A percentile compares a stretch with the other conserved stretches of the same genome.
These are phyloP conservation scores for Helicolenus hilgendorfi DNA, from an alignment of 2,797 vertebrate species.

Conservation along the genomic window DNA sequence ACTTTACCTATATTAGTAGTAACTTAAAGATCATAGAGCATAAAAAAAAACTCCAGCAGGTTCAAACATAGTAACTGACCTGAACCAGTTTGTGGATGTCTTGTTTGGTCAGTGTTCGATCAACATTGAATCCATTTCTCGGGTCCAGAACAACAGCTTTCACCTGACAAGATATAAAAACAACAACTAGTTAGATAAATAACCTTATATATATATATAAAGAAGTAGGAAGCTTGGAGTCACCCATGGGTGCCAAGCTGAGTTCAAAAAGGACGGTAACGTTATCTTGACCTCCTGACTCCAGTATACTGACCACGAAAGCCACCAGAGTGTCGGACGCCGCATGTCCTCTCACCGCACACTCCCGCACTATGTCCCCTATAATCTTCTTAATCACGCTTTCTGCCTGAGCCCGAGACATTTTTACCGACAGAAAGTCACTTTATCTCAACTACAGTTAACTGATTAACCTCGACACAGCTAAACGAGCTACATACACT, in stretches of 20 bases:
- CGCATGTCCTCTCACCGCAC: constrained; percentile 82
- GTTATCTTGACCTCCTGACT: too few species aligned
- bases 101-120: constrained; percentile 87
- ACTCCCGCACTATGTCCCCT: constrained; percentile 87
- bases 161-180: constrained; percentile 87
- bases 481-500: too few species aligned
- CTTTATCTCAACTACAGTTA: not conserved
- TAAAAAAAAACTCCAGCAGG: not conserved
- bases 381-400: constrained; percentile 91
- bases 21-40: too few species aligned
- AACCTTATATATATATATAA: too few species aligned
- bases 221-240: not conserved
- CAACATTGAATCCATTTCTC: constrained; percentile 91
- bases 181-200: not conserved
- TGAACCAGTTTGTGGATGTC: constrained; percentile 92
- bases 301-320: constrained; percentile 91
- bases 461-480: not conserved
- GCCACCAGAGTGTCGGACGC: constrained; percentile 91
- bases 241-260: not conserved
- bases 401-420: constrained; percentile 87
- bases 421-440: constrained; percentile 42
- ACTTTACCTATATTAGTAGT: too few species aligned
- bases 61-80: constrained; percentile 82
- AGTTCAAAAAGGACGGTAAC: not conserved
- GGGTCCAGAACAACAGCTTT: constrained; percentile 94